Base-by-base conservation (phyloP, 2,797 vertebrate species). In the Anisognathus igniventris region DNA sequence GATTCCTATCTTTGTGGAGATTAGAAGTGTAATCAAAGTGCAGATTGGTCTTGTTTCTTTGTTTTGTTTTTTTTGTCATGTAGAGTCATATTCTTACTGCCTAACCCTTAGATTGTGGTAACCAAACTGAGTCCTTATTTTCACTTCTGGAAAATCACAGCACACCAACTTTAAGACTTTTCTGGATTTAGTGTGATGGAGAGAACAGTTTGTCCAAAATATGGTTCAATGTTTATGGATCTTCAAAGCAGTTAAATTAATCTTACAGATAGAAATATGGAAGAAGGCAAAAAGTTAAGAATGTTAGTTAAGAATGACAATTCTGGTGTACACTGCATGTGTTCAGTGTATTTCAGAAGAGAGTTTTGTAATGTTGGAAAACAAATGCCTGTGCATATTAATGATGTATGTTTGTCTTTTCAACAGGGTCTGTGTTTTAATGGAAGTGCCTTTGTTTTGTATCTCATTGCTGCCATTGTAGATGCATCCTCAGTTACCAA, bases 371-470 rank as follows among this genome's bases (percentile, higher is more conserved):
- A 30, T 51, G 20, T 13, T 88, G 39, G n/a, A 67, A 60, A 72
- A 80, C 20, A 61, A 79, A 74, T 47, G 20, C 14, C 40, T 48
- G 17, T 73, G 17, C 10, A 12, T 67, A 48, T 72, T 48, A 47
- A 91, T 50, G 44, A 12, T 4, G 2, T 66, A 16, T 4, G 10
- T 60, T 82, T 90, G 79, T 2, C 76, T 91, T 79, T 85, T 54
- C 44, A 35, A 73, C 93, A 99, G 99, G 98, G 98, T 9, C 94
- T 99, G 60, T 98, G 98, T 93, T 98, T 99, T 86, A 98, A 99
- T 44, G 97, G 98, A 67, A 98, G 98, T 73, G 98, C 98, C 79
- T 98, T 98, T 60, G 28, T 97, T 95, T 95, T 99, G 68, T 99
- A 99, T 95, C 97, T 99, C 97, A 98, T 98, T 40, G 98, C 98